Conservation (phyloP, 1,140 invertebrate genomes). For the Ips nitidus region DNA sequence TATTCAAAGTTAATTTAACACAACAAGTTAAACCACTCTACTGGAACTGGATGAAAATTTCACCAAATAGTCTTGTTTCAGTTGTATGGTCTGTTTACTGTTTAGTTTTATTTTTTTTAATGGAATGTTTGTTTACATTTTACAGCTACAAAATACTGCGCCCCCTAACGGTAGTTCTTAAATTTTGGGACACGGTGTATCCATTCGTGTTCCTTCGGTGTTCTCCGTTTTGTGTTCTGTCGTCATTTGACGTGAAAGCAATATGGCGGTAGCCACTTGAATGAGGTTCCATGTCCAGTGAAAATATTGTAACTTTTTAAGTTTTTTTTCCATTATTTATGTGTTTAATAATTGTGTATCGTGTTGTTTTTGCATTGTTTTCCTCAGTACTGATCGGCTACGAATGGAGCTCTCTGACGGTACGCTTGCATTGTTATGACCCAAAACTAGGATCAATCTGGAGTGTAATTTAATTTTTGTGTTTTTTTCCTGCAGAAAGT, state of each 20-base stretch:
- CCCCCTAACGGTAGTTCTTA: no score
- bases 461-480: background rate
- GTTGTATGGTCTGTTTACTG: no score
- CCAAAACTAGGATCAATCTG: background rate
- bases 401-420: background rate
- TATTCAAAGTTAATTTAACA: no score
- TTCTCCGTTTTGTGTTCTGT: no score
- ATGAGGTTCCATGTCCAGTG: slow-evolving; percentile 25
- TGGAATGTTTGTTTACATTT: no score
- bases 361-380: background rate
- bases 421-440: background rate
- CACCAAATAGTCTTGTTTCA: no score
- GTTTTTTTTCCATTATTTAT: background rate
- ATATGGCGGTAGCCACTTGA: slow-evolving; percentile 35
- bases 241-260: slow-evolving; percentile 14
- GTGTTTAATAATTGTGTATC: background rate
- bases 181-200: no score
- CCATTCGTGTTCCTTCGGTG: no score
- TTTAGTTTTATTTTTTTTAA: no score
- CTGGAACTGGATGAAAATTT: no score
- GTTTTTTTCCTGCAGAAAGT: background rate
- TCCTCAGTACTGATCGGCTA: background rate
- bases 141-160: no score
- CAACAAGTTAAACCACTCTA: no score
- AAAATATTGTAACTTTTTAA: slow-evolving; percentile 23